Evolutionary conservation across 2,797 vertebrate genomes (phyloP).

Genomic region (Falco columbarius): DNA sequence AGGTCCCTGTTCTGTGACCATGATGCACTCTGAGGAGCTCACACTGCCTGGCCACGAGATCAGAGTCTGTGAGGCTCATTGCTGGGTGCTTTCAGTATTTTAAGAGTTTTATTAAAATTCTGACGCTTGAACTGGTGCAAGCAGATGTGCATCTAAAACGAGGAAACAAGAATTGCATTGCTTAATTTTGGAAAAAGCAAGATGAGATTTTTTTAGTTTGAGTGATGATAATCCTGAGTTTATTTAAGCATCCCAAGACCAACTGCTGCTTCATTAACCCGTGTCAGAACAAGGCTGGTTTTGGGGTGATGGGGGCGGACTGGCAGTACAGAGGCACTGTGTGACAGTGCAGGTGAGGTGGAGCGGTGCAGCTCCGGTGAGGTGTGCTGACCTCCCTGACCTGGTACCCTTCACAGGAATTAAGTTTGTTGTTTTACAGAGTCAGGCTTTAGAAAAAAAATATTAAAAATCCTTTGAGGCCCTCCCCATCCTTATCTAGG

Average conservation of each 20-base stretch:
- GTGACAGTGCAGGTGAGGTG: not conserved
- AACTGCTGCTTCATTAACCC: not conserved
- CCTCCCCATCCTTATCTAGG: not conserved
- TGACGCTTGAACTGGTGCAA: not conserved
- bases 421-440: not conserved
- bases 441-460: not conserved
- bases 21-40: not conserved
- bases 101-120: not conserved
- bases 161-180: not conserved
- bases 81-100: not conserved
- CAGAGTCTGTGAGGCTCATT: not conserved
- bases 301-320: not conserved
- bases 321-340: not conserved
- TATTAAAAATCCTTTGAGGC: not conserved
- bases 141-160: not conserved
- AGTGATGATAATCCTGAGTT: not conserved
- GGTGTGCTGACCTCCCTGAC: not conserved
- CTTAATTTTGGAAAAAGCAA: not conserved
- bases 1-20: not conserved
- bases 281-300: not conserved
- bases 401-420: not conserved
- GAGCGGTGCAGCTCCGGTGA: fast-evolving
- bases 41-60: fast-evolving
- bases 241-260: not conserved
- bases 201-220: not conserved